Evolutionary conservation across 1,140 invertebrate genomes (phyloP), one percentile per base, ranked within the genome.

Genomic region (Monochamus saltuarius): DNA sequence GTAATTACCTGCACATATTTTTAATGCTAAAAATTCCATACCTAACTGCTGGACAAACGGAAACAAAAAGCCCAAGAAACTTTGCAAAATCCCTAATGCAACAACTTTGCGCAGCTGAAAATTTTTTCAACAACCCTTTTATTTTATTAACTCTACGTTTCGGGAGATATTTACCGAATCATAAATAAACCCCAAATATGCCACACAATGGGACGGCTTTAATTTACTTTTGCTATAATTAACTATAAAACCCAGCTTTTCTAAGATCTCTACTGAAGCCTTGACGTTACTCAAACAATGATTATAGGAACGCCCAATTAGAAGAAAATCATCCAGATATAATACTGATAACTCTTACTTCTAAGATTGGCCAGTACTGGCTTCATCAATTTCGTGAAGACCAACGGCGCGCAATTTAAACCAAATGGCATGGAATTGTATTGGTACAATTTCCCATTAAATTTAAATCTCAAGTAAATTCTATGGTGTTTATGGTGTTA

Each of bases 401-500:
- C 58, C 53, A 63, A 69, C 38, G 56, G 69, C 14, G 40, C 63
- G 3, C 7, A 34, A 16, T 14, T 36, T 35, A 55, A 55, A 4
- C 53, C 40, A 16, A 55, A 42, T 13, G 53, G 55, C 47, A 65
- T 47, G 34, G 54, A 58, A 35, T 40, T 67, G 56, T 68, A 70
- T 60, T 73, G 52, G 52, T 64, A 71, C 11, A 69, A 37, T 38
- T 56, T 14, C 1, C 56, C 56, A 3, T 61, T 34, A 61, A 64
- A 72, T 19, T 34, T 19, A 51, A 72, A 72, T 35, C 66, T 47
- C 42, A 71, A 56, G 55, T 62, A 69, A 47, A 67, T 69, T 29
- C 51, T 53, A 57, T 37, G 29, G 9, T 2, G 10, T 16, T 43
- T 62, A 52, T 40, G 3, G 13, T 29, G 4, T 16, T 19, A 49